phyloP scores from a whole-genome alignment of 2,888 invertebrate species.

The Eledone cirrhosa region DNA sequence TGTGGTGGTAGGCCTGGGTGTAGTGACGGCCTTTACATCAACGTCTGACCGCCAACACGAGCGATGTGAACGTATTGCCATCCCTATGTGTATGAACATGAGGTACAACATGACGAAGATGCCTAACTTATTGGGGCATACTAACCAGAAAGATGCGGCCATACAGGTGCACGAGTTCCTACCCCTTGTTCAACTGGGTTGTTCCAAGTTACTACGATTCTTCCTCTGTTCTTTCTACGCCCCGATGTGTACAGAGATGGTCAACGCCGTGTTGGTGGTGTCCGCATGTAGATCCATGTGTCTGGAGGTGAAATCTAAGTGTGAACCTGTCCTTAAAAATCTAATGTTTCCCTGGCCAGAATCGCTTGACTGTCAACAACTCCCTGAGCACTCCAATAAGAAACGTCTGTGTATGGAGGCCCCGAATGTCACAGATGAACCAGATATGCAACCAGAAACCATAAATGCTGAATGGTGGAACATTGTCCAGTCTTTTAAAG shows the following conservation, averaged over 20 bases:
- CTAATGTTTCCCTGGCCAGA: conserved; percentile 77
- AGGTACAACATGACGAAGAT: conserved; percentile 87
- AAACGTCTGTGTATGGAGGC: conserved; percentile 80
- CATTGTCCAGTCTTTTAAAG: conserved; percentile 40
- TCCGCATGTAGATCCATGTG: conserved; percentile 88
- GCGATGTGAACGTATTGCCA: conserved; percentile 79
- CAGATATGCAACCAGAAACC: conserved; percentile 43
- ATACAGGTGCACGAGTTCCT: conserved; percentile 78
- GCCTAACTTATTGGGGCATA: conserved; percentile 84
- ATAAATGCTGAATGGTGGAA: conserved; percentile 44
- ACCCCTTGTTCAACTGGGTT: conserved; percentile 80
- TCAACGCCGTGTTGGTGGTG: conserved; percentile 77
- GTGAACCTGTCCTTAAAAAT: conserved; percentile 73
- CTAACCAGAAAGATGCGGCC: conserved; percentile 82
- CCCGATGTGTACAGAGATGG: conserved; percentile 89
- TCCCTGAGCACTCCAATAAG: conserved; percentile 75
- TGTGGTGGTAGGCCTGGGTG: not conserved
- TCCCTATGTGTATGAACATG: conserved; percentile 82
- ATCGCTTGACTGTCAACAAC: conserved; percentile 80
- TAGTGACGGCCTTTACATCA: not conserved
- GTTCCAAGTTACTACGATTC: conserved; percentile 83
- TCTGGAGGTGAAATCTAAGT: conserved; percentile 71
- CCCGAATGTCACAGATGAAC: conserved; percentile 58
- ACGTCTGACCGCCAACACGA: conserved; percentile 39
- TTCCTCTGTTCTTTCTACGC: conserved; percentile 90